Percentiles rank a stretch among this genome's conserved stretches.
Conservation (phyloP, 2,888 invertebrate genomes). For the Pammene fasciana region DNA sequence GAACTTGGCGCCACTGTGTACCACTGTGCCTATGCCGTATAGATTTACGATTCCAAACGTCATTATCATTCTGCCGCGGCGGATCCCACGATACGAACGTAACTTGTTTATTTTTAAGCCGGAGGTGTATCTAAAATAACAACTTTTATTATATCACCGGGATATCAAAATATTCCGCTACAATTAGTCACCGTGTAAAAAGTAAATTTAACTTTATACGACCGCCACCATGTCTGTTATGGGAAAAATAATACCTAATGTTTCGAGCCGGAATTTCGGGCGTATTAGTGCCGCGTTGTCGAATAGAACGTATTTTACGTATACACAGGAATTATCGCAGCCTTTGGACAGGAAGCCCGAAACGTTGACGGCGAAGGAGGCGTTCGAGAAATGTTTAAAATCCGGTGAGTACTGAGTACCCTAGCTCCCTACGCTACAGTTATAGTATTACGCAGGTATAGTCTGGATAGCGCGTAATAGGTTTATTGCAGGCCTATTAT, state of each 20-base stretch:
- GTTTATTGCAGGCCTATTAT: constrained; percentile 36
- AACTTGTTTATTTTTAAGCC: constrained; percentile 37
- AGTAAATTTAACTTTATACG: neutral
- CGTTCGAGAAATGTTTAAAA: constrained; percentile 88
- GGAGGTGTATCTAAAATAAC: constrained; percentile 35
- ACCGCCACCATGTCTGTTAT: constrained; percentile 63
- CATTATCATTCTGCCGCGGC: constrained; percentile 38
- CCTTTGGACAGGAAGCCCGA: constrained; percentile 89
- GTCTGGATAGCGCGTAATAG: constrained; percentile 23
- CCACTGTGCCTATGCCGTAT: constrained; percentile 20
- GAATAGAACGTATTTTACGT: constrained; percentile 88
- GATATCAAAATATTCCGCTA: constrained; percentile 13
- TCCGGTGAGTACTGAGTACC: constrained; percentile 88
- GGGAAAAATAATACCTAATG: constrained; percentile 68
- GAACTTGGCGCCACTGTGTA: constrained; percentile 29
- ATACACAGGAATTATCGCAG: constrained; percentile 91
- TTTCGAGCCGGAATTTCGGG: constrained; percentile 65
- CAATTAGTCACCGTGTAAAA: constrained; percentile 9
- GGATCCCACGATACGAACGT: constrained; percentile 23
- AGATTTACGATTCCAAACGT: constrained; percentile 35
- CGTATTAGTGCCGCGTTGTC: constrained; percentile 65
- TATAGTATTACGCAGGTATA: constrained; percentile 10
- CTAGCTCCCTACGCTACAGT: constrained; percentile 1
- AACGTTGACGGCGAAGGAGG: constrained; percentile 89
- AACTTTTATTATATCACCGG: constrained; percentile 25